Evolutionary conservation across 2,797 vertebrate genomes (phyloP), one percentile per base, ranked within the genome.

Genomic region (Cossypha heuglini): DNA sequence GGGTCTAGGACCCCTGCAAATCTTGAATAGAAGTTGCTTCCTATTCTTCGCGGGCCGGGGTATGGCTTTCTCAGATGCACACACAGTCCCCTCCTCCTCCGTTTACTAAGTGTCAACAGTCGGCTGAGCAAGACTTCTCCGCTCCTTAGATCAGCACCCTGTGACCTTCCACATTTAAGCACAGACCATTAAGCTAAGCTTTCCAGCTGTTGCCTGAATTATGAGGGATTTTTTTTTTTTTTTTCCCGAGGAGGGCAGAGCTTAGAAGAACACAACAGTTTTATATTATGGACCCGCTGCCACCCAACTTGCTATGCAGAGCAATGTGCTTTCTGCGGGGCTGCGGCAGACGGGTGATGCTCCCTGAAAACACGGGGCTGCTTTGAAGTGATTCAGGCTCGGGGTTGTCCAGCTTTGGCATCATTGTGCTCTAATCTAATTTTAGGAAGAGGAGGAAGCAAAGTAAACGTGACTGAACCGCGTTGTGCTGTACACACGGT

Each of bases 61-160:
- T 96, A 96, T 95, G 94, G 96, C 96, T 96, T 97, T 97, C 97
- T 98, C 97, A 98, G 98, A 98, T 96, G 98, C 97, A 95, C 95
- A 93, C 96, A 94, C 52, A 90, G 89, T 97, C 98, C 97, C 98
- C 98, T 97, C 98, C 98, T 98, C 96, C 97, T 96, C 96, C 96
- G 97, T 98, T 98, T 98, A 96, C 98, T 95, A 71, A 98, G 97
- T 97, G 98, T 98, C 98, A 98, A 98, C 98, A 98, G 98, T 98
- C 98, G 98, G 98, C 97, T 98, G 98, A 98, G 97, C 98, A 98
- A 97, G 97, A 95, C 97, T 97, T 95, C 96, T 94, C 91, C 95
- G 96, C 92, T 97, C 97, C 98, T 99, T 98, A 99, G 98, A 99
- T 99, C 98, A 99, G 97, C 94, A 96, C 97, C 73, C 98, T 98